These are phyloP conservation scores for Kryphioiulus occultus DNA, from an alignment of 2,888 invertebrate species.

Conservation along the genomic window DNA sequence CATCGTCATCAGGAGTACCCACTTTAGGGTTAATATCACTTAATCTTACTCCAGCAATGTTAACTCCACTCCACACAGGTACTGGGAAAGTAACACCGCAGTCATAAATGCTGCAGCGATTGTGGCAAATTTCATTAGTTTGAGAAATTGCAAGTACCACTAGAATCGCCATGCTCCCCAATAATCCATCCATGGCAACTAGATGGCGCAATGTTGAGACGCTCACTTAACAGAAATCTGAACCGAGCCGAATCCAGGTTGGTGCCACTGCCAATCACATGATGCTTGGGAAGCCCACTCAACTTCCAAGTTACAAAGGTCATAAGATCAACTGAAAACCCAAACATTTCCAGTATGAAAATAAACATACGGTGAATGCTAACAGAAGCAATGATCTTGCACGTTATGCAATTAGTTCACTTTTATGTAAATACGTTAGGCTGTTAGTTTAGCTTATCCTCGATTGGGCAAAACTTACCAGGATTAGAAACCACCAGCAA, in stretches of 20 bases:
- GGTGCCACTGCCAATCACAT: conserved; percentile 91
- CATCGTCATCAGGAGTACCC: conserved; percentile 76
- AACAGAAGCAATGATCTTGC: background rate
- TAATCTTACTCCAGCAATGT: conserved; percentile 86
- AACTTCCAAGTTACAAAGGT: conserved; percentile 96
- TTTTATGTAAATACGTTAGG: no score
- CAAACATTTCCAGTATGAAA: background rate
- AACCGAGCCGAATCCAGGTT: conserved; percentile 92
- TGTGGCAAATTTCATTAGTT: conserved; percentile 53
- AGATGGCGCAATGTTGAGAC: conserved; percentile 79
- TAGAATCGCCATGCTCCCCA: conserved; percentile 92
- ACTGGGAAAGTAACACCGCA: conserved; percentile 66
- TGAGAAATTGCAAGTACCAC: conserved; percentile 66
- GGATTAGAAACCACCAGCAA: conserved; percentile 90
- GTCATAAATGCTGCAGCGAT: background rate
- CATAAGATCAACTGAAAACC: conserved; percentile 76
- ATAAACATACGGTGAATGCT: no score
- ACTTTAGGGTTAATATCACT: conserved; percentile 78
- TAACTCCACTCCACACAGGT: conserved; percentile 93
- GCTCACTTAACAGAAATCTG: conserved; percentile 84
- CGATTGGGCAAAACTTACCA: conserved; percentile 59
- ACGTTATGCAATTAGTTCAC: background rate
- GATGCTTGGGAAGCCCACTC: conserved; percentile 84
- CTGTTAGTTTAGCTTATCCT: no score
- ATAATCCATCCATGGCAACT: conserved; percentile 93